Conservation (phyloP, 2,113 vertebrate genomes). For the Atherinomorus stipes region DNA sequence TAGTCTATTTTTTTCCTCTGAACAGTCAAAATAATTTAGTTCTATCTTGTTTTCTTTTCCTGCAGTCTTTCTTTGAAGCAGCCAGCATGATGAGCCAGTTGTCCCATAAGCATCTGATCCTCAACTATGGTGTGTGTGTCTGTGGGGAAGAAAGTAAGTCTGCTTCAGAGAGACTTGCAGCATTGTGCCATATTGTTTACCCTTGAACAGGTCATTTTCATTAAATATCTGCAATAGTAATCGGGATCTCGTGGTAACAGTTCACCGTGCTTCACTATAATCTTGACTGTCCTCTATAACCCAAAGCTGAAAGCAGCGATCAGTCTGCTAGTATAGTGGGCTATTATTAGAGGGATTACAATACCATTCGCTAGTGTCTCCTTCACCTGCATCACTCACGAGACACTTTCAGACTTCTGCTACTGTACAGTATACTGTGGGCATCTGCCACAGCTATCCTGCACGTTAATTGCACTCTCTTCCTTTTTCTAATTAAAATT, state of each 20-base stretch:
- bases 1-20: neutral
- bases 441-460: neutral
- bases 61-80: slow-evolving; percentile 97
- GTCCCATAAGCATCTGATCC: slow-evolving; percentile 95
- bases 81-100: slow-evolving; percentile 99
- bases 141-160: slow-evolving; percentile 97
- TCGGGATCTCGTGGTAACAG: slow-evolving; percentile 9
- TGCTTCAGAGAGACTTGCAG: neutral
- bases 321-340: neutral
- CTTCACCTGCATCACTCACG: neutral
- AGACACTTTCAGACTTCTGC: neutral
- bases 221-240: neutral
- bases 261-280: neutral
- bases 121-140: slow-evolving; percentile 97
- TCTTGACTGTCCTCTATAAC: slow-evolving; percentile 10
- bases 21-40: neutral
- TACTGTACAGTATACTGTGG: neutral
- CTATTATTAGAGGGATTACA: slow-evolving; percentile 48
- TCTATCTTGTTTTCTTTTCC: slow-evolving; percentile 1
- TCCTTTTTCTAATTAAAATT: too few species aligned
- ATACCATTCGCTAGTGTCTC: neutral
- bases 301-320: neutral
- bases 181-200: neutral
- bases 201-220: neutral
- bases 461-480: too few species aligned